Evolutionary conservation across 2,797 vertebrate genomes (phyloP).

Genomic region (Pangasius djambal): DNA sequence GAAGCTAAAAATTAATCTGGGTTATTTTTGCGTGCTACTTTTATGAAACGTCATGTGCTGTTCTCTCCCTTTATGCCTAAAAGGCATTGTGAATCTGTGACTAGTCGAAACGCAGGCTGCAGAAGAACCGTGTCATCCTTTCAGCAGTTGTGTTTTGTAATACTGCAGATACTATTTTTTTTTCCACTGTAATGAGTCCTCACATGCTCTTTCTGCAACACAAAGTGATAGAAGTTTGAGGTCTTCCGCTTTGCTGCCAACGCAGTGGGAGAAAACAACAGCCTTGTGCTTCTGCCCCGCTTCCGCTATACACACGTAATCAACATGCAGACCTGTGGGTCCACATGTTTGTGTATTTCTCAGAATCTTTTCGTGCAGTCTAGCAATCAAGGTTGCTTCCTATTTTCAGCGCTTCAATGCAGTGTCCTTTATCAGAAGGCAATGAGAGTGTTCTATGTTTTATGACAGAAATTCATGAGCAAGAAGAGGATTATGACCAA

Average conservation of each 20-base stretch:
- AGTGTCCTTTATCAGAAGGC: neutral
- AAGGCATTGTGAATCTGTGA: slow-evolving; percentile 60
- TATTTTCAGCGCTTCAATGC: slow-evolving; percentile 26
- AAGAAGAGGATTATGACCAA: neutral
- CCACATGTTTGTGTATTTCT: slow-evolving; percentile 22
- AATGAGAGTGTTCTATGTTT: neutral
- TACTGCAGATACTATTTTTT: slow-evolving; percentile 34
- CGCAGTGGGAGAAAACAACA: slow-evolving; percentile 27
- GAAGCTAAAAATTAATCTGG: neutral
- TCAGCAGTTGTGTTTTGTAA: slow-evolving; percentile 45
- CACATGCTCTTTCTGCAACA: neutral
- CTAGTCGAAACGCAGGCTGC: slow-evolving; percentile 35
- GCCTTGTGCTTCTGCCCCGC: slow-evolving; percentile 23
- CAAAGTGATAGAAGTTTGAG: slow-evolving; percentile 26
- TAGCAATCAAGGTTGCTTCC: slow-evolving; percentile 32
- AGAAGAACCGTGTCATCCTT: slow-evolving; percentile 55
- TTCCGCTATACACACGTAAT: slow-evolving; percentile 28
- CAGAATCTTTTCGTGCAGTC: slow-evolving; percentile 13
- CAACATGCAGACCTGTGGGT: slow-evolving; percentile 13
- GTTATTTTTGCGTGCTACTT: neutral
- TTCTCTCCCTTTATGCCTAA: slow-evolving; percentile 35
- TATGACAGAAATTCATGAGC: neutral
- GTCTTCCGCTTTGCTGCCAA: slow-evolving; percentile 15
- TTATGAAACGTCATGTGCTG: neutral
- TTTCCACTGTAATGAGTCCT: slow-evolving; percentile 15